Conservation (phyloP, 2,797 vertebrate species). For the Eulemur mongoz region DNA sequence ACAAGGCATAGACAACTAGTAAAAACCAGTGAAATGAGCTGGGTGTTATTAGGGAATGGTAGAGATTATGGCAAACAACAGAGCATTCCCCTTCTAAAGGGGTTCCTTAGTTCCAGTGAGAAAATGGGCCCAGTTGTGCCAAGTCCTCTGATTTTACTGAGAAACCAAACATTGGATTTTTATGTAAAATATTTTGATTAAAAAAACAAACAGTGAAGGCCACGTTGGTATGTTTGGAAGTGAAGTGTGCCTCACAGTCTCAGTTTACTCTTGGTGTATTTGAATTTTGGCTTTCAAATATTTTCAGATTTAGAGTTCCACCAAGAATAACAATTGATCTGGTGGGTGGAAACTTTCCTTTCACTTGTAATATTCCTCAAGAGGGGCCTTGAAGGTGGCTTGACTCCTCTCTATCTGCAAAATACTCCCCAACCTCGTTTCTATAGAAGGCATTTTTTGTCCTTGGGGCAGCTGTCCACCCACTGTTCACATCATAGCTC, state of each 20-base stretch:
- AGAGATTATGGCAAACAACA: not conserved
- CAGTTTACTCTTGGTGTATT: not conserved
- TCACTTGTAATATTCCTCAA: not conserved
- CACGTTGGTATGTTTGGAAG: not conserved
- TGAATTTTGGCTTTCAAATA: not conserved
- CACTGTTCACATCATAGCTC: not conserved
- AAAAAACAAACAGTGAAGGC: not conserved
- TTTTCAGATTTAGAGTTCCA: slow-evolving; percentile 28
- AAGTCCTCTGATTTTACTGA: not conserved
- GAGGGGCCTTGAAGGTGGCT: not conserved
- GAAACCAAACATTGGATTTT: not conserved
- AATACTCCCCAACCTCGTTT: not conserved
- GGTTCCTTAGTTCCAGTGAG: not conserved
- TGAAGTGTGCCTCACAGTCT: not conserved
- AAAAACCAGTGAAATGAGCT: not conserved
- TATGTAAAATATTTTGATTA: not conserved
- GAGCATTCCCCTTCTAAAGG: not conserved
- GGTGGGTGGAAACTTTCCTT: not conserved
- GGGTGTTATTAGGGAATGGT: not conserved
- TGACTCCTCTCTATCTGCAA: not conserved
- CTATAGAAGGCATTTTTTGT: not conserved
- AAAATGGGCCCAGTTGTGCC: not conserved
- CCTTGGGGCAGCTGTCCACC: not conserved
- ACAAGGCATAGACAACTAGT: not conserved
- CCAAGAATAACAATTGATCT: not conserved